These are phyloP conservation scores for Pteronura brasiliensis DNA, from an alignment of 2,113 vertebrate genomes.

Conservation along the genomic window DNA sequence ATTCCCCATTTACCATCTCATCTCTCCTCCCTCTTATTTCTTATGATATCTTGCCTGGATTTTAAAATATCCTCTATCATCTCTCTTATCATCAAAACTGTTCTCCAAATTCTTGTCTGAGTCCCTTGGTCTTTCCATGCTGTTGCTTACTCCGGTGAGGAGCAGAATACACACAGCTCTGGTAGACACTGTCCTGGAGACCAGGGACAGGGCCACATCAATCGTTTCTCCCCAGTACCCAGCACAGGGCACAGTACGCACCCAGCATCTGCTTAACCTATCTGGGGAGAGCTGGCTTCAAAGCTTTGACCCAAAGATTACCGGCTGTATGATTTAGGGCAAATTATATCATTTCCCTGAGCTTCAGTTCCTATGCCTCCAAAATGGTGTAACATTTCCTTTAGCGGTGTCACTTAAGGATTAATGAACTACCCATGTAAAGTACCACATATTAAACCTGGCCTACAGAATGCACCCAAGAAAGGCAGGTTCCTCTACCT, in stretches of 20 bases:
- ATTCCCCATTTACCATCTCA: background rate
- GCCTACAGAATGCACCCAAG: background rate
- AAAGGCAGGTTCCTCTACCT: background rate
- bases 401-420: background rate
- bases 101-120: background rate
- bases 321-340: background rate
- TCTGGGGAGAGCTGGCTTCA: background rate
- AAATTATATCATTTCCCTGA: background rate
- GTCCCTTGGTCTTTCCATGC: background rate
- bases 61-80: background rate
- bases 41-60: background rate
- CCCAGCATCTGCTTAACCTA: background rate
- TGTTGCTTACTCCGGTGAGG: background rate
- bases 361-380: background rate
- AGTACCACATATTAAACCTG: background rate
- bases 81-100: background rate
- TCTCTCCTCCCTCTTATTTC: background rate
- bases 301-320: background rate
- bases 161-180: background rate
- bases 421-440: background rate
- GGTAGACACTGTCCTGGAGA: background rate
- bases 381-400: background rate
- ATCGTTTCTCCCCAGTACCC: background rate
- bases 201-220: fast-evolving
- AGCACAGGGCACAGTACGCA: background rate